Evolutionary conservation across 2,113 vertebrate genomes (phyloP), one percentile per base, ranked within the genome.

Genomic region (Anhinga rufa): DNA sequence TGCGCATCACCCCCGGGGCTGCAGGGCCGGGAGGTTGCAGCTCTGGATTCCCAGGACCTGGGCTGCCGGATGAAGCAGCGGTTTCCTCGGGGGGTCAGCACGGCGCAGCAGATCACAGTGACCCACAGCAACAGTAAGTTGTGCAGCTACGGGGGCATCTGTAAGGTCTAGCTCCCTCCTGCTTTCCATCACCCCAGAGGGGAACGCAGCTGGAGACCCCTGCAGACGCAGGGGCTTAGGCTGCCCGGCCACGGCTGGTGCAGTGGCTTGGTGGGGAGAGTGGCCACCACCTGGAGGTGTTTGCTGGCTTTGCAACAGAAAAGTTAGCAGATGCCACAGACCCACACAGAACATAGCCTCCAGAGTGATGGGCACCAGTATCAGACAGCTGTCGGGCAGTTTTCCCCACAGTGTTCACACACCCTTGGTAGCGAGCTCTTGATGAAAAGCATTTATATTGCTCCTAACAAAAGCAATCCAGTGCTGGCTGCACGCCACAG

Each of bases 101-200:
- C 81, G 0, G 2, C 7, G 2, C 49, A 46, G 65, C 55, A 42
- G 62, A 69, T 54, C 46, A 90, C 92, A 52, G 84, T 21, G 24
- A 70, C 84, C 18, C 34, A 82, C 66, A 90, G 86, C 70, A 75
- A 81, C 65, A 90, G 97, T 98, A 97, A 98, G 97, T 97, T 65
- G 60, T 64, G 70, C 31, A 36, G 40, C 69, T 82, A 15, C 1
- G 4, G 38, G 31, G 14, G 25, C 0, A 1, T 46, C 57, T 4
- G 1, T 40, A 52, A 46, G 16, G 19, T 48, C 42, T 52, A 38
- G 17, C 17, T 48, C 20, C 46, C 17, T 78, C 24, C 38, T 78
- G 42, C 19, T 36, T n/a, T 91, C 25, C 2, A 0, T 81, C 36
- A 24, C 31, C 48, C 26, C 17, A 28, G 18, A 46, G 34, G 25